Percentiles rank a stretch among this genome's conserved stretches.
Evolutionary conservation across 2,888 invertebrate species (phyloP).

Genomic region (Troilus luridus): DNA sequence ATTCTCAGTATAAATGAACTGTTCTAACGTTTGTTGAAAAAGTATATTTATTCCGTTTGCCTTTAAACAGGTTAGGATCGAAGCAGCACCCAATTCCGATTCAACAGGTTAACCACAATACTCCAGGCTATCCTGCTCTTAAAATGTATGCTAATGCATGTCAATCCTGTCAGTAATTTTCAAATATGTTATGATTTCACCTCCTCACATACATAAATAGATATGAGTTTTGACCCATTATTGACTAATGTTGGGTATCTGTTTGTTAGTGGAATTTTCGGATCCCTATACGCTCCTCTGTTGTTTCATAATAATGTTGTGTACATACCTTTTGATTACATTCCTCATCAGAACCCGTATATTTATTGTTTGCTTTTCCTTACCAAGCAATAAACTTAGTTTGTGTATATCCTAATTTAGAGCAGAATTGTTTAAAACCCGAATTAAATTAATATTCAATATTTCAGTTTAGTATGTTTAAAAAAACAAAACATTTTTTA

Average conservation of each 20-base stretch:
- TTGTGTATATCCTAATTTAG: not conserved
- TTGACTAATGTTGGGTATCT: not conserved
- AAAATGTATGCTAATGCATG: not conserved
- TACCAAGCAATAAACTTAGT: not conserved
- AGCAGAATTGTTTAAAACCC: not conserved
- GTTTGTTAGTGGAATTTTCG: not conserved
- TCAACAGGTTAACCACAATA: not conserved
- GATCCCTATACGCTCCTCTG: not conserved
- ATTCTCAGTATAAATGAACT: no score
- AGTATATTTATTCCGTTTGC: no score
- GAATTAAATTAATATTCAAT: no score
- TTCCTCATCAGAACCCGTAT: not conserved
- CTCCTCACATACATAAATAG: not conserved
- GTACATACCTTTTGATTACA: not conserved
- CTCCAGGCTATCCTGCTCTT: not conserved
- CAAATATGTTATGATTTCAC: not conserved
- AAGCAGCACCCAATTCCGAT: not conserved
- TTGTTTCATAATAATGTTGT: not conserved
- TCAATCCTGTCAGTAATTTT: not conserved
- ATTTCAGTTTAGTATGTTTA: no score
- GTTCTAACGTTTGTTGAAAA: no score
- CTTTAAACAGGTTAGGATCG: no score
- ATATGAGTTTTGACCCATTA: not conserved
- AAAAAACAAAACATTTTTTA: no score
- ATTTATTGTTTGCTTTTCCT: not conserved